Evolutionary conservation across 2,113 vertebrate species (phyloP), one percentile per base, ranked within the genome.

Genomic region (Alligator mississippiensis): DNA sequence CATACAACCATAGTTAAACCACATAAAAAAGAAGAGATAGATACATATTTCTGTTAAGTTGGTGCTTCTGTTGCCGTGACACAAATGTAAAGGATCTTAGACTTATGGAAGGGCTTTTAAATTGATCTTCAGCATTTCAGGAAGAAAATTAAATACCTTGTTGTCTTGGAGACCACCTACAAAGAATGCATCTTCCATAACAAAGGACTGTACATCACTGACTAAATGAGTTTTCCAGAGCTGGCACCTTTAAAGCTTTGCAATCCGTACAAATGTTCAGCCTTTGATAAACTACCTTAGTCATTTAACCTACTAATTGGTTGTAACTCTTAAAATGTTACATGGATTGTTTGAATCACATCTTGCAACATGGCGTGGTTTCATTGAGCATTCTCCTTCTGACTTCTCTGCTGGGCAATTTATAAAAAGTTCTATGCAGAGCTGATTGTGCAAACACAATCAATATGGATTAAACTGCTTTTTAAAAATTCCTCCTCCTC

Each of bases 261-360:
- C 88, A 77, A 80, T 55, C 30, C 68, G 86, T 4, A 5, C 74
- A 94, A 84, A 83, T 34, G 64, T 70, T 90, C 77, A 27, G 28
- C 82, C 90, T 94, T 85, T 93, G 77, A 96, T 90, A 95, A 96
- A 87, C 7, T 15, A 64, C 92, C 95, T 93, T 91, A 84, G 92
- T 94, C 22, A 93, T 88, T 92, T 95, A 90, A 1, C 2, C 82
- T 85, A 63, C 86, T 61, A 77, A 87, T 87, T 90, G 88, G 88
- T 96, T 94, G 93, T 92, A 91, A 91, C 90, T 92, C 86, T 79
- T 66, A 90, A 91, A 93, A 81, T 16, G 57, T 74, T 84, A 59
- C 55, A 76, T 14, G 22, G 91, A 79, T 82, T 90, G 77, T 83
- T 96, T 90, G 94, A 95, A 90, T 85, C 47, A 70, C 12, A 28